Percentiles rank a stretch among this genome's conserved stretches.
Conservation (phyloP, 2,888 invertebrate species). For the Campaea margaritaria region DNA sequence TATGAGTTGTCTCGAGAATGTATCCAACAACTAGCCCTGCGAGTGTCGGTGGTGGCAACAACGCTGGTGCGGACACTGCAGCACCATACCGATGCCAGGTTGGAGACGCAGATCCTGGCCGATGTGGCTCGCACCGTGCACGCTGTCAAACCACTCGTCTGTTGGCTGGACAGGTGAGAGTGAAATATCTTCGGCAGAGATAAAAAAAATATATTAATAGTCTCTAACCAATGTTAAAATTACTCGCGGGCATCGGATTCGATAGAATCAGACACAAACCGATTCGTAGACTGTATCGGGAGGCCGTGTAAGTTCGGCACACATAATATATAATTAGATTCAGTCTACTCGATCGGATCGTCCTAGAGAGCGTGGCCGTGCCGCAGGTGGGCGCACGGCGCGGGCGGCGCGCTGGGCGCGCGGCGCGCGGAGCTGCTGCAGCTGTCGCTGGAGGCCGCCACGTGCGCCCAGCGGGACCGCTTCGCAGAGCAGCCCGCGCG, state of each 20-base stretch:
- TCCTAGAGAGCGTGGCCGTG: no score
- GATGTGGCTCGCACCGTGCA: constrained; percentile 94
- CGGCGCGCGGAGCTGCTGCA: constrained; percentile 88
- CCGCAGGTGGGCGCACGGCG: constrained; percentile 44
- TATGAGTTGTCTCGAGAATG: constrained; percentile 97
- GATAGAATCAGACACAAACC: no score
- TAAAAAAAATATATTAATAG: no score
- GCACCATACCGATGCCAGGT: constrained; percentile 88
- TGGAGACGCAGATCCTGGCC: constrained; percentile 92
- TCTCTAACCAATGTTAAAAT: no score
- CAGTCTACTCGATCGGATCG: no score
- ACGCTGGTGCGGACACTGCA: constrained; percentile 90
- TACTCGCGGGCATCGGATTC: no score
- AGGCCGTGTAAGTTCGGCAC: no score
- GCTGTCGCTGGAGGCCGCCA: constrained; percentile 94
- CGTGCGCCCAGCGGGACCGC: constrained; percentile 95
- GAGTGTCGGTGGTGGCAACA: constrained; percentile 91
- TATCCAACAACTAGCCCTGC: constrained; percentile 94
- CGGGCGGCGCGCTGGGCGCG: constrained; percentile 55
- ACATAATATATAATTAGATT: no score
- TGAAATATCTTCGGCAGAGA: not conserved
- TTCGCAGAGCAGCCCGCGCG: constrained; percentile 95
- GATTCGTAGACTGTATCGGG: no score
- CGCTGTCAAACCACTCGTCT: constrained; percentile 93
- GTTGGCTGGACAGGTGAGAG: constrained; percentile 94